Base-by-base conservation (phyloP, 2,797 vertebrate species). In the Syngnathus rostellatus region DNA sequence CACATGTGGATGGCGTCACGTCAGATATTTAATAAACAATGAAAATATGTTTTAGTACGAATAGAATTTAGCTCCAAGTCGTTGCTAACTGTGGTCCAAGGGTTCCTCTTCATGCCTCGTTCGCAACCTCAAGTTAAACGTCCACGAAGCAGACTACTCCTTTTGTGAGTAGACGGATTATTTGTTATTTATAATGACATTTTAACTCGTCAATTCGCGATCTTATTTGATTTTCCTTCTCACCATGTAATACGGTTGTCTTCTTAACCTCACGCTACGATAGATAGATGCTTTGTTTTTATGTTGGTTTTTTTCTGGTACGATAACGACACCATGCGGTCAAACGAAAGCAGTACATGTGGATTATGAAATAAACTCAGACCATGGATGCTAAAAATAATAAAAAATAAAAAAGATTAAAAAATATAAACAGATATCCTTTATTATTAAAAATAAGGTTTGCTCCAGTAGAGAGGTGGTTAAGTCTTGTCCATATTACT, bases 1-100 rank as follows among this genome's bases (percentile, higher is more conserved):
- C 25, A 48, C 75, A 77, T 71, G 64, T 55, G 68, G 31, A 62
- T 19, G 45, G 8, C 25, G 41, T 62, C n/a, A 62, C 12, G 14
- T 25, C 11, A 8, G 37, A 21, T 60, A 40, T 60, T 39, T 39
- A 19, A 8, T 21, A 6, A 5, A 17, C 53, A 23, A 25, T 54
- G 10, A 51, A 43, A 46, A 17, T 4, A 40, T 41, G 19, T 12
- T 21, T 40, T 8, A 25, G 10, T 23, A 10, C 37, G 9, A 1
- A 25, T 16, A 45, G 16, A 62, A 4, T 14, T 55, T 17, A 37
- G 31, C 25, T 16, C 37, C 41, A 3, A 17, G 41, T 45, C 41
- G 11, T n/a, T 17, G 57, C 50, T 50, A 50, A 50, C 46, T 51
- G 8, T 62, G 43, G 60, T 62, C 1, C 31, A 31, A 31, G 31